Evolutionary conservation across 2,888 invertebrate species (phyloP).

Genomic region (Neoitamus cyanurus): DNA sequence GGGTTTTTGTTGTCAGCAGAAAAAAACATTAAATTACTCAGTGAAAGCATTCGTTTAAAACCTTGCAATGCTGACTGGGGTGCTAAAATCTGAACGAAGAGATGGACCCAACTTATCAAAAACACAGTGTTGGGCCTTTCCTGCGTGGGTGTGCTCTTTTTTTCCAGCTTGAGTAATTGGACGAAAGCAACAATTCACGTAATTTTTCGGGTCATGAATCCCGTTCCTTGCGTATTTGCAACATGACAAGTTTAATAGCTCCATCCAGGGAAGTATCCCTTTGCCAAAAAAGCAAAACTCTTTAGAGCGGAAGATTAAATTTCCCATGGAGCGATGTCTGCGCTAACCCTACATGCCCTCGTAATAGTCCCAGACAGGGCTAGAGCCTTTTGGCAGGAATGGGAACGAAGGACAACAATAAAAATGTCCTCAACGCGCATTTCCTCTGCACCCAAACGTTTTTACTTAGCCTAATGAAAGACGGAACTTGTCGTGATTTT

Average conservation of each 20-base stretch:
- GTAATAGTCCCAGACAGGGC: neutral
- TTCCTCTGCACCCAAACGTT: constrained; percentile 14
- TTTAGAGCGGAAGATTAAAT: constrained; percentile 44
- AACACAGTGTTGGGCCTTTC: neutral
- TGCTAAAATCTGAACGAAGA: neutral
- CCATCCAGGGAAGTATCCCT: neutral
- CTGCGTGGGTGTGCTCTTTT: neutral
- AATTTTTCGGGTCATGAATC: constrained; percentile 42
- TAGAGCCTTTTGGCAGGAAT: neutral
- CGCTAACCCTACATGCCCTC: neutral
- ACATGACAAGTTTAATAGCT: constrained; percentile 34
- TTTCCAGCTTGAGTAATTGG: constrained; percentile 18
- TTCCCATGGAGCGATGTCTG: constrained; percentile 20
- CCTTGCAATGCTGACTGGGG: too few species aligned
- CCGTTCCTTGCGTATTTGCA: neutral
- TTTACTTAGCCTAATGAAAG: constrained; percentile 38
- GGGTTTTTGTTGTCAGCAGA: neutral
- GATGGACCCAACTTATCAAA: neutral
- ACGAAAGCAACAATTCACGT: constrained; percentile 25
- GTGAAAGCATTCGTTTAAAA: too few species aligned
- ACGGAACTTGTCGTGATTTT: constrained; percentile 22
- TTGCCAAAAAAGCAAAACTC: constrained; percentile 13
- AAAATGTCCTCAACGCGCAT: constrained; percentile 31
- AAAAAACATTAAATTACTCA: too few species aligned
- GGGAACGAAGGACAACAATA: neutral